A percentile compares a stretch with the other conserved stretches of the same genome.
These are phyloP conservation scores for Xestoiulus laeticollis DNA, from an alignment of 2,888 invertebrate species.

Conservation along the genomic window DNA sequence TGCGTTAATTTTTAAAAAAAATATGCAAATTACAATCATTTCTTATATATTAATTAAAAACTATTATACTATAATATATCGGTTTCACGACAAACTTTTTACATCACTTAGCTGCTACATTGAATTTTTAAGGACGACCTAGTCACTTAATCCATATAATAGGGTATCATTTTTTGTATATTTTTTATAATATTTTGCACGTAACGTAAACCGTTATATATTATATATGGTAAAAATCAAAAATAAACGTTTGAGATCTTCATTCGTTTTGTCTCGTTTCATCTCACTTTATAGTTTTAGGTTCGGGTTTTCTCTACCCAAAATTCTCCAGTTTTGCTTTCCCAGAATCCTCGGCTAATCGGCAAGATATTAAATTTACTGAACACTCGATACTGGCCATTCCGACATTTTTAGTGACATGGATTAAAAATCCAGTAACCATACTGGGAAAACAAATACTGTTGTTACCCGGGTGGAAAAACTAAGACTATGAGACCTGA, in stretches of 20 bases:
- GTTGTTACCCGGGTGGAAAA: no score
- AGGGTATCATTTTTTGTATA: not conserved
- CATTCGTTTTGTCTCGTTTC: not conserved
- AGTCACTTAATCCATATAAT: not conserved
- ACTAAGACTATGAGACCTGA: no score
- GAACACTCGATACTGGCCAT: not conserved
- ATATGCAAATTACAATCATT: not conserved
- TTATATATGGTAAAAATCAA: not conserved
- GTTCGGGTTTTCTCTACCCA: not conserved
- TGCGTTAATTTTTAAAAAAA: constrained; percentile 25
- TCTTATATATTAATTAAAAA: not conserved
- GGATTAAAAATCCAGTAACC: no score
- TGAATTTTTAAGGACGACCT: not conserved
- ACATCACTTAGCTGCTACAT: not conserved
- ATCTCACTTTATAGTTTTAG: not conserved
- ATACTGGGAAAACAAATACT: no score
- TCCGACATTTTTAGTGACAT: no score
- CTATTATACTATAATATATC: not conserved
- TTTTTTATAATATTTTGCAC: not conserved
- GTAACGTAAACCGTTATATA: not conserved
- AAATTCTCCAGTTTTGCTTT: no score
- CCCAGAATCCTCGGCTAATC: not conserved
- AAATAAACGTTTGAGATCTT: constrained; percentile 3
- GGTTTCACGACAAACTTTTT: not conserved
- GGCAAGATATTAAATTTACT: not conserved